phyloP scores from a whole-genome alignment of 37 sponge, comb jelly and placozoan species.

The Ephydatia muelleri region DNA sequence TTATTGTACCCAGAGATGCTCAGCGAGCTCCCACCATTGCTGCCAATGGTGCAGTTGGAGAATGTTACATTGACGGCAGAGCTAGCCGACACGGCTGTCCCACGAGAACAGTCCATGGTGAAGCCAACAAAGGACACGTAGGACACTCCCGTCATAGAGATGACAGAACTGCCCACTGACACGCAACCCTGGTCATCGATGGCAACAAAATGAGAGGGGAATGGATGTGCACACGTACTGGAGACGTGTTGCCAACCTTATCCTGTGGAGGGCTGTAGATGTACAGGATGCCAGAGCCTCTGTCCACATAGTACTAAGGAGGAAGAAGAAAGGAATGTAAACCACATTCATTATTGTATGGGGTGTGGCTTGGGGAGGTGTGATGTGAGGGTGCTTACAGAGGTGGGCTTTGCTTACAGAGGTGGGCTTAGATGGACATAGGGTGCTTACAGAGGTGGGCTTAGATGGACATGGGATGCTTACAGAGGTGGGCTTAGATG shows the following conservation, averaged over 20 bases:
- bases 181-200: slow-evolving; percentile 25
- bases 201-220: background rate
- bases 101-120: slow-evolving; percentile 16
- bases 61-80: slow-evolving; percentile 9
- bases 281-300: slow-evolving; percentile 41
- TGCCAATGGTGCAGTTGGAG: background rate
- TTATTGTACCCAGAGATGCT: slow-evolving; percentile 23
- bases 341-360: background rate
- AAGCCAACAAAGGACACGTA: slow-evolving; percentile 17
- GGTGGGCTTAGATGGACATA: background rate
- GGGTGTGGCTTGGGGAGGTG: background rate
- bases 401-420: background rate
- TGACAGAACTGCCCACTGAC: slow-evolving; percentile 29
- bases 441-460: background rate
- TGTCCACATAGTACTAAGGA: slow-evolving; percentile 51
- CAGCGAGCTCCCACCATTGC: slow-evolving; percentile 24
- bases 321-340: background rate
- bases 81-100: slow-evolving; percentile 18
- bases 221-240: background rate
- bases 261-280: slow-evolving; percentile 14
- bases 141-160: slow-evolving; percentile 11
- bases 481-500: background rate
- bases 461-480: background rate
- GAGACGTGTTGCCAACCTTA: background rate
- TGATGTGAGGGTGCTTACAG: too few relatives aligned